A percentile compares a stretch with the other conserved stretches of the same genome.
Evolutionary conservation across 2,888 invertebrate genomes (phyloP).

Genomic region (Disparrhopalites patrizii): DNA sequence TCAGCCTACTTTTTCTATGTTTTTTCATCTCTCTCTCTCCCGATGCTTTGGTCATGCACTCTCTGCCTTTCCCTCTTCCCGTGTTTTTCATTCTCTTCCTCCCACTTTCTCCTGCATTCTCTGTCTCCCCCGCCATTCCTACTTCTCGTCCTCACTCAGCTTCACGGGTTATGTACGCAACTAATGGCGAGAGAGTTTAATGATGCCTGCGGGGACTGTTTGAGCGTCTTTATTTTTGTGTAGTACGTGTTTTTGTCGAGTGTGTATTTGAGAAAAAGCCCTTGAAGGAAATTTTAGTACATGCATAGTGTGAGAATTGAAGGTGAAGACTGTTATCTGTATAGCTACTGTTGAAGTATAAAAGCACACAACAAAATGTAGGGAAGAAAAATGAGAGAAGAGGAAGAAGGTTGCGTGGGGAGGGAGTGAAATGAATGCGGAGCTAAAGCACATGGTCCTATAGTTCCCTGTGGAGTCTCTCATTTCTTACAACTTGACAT

Average conservation of each 20-base stretch:
- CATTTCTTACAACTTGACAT: constrained; percentile 24
- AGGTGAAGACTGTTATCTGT: too few relatives aligned
- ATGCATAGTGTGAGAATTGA: too few relatives aligned
- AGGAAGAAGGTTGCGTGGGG: neutral
- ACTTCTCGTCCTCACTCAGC: too few relatives aligned
- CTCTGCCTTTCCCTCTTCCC: neutral
- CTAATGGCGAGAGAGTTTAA: too few relatives aligned
- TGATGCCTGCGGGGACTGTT: too few relatives aligned
- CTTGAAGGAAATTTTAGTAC: too few relatives aligned
- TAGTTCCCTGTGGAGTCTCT: constrained; percentile 28
- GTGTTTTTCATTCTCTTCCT: neutral
- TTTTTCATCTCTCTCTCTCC: neutral
- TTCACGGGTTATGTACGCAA: too few relatives aligned
- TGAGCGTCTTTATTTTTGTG: too few relatives aligned
- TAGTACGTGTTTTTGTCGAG: too few relatives aligned
- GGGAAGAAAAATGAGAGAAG: neutral
- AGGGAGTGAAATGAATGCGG: constrained; percentile 1
- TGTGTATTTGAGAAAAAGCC: too few relatives aligned
- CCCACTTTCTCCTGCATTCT: neutral
- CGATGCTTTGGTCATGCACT: neutral
- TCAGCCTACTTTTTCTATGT: neutral
- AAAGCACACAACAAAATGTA: too few relatives aligned
- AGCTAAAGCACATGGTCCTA: constrained; percentile 19
- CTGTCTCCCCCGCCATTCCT: neutral
- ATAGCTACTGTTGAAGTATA: too few relatives aligned